These are phyloP conservation scores for Platycheirus rosarum DNA, from an alignment of 2,888 invertebrate genomes.

Conservation along the genomic window DNA sequence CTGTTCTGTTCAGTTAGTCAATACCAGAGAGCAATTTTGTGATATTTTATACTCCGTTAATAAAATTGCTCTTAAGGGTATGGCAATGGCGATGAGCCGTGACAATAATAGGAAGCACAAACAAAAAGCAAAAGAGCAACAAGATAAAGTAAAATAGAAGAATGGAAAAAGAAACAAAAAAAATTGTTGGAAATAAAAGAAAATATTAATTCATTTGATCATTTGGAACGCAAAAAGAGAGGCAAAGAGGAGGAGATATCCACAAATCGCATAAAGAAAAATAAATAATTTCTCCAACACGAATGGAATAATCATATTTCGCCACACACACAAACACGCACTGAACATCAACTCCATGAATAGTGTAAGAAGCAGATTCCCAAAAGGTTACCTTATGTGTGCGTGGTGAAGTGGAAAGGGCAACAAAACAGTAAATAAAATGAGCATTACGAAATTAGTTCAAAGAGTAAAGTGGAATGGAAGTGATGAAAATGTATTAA, in stretches of 20 bases:
- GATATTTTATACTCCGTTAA: slow-evolving; percentile 63
- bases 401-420: slow-evolving; percentile 47
- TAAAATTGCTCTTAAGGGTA: slow-evolving; percentile 37
- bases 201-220: slow-evolving; percentile 69
- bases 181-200: slow-evolving; percentile 5
- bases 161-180: slow-evolving; percentile 24
- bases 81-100: slow-evolving; percentile 41
- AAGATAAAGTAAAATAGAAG: background rate
- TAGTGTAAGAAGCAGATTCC: slow-evolving; percentile 26
- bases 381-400: background rate
- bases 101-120: slow-evolving; percentile 54
- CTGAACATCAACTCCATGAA: slow-evolving; percentile 4
- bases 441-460: slow-evolving; percentile 72
- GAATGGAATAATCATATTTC: slow-evolving; percentile 39
- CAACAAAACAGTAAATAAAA: slow-evolving; percentile 69
- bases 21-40: slow-evolving; percentile 41
- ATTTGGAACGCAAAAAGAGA: slow-evolving; percentile 46
- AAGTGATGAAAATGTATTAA: slow-evolving; percentile 61
- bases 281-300: slow-evolving; percentile 40
- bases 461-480: slow-evolving; percentile 67
- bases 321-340: background rate
- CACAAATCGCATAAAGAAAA: slow-evolving; percentile 35
- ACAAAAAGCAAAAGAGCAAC: slow-evolving; percentile 34
- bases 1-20: slow-evolving; percentile 28
- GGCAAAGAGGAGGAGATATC: slow-evolving; percentile 7